Conservation (phyloP, 2,888 invertebrate species). For the Hyppa rectilinea region DNA sequence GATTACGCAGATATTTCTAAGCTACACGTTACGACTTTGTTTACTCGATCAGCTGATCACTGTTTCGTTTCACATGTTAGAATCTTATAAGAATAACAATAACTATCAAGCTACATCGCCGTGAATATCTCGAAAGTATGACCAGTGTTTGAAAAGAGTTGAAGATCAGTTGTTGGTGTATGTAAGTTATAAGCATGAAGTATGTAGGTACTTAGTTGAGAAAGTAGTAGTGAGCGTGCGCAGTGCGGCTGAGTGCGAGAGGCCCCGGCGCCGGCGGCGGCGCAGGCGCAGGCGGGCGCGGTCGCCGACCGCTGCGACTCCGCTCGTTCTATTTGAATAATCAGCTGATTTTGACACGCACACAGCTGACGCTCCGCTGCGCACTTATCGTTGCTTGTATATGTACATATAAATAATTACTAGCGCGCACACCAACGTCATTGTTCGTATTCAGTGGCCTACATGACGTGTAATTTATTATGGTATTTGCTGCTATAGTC, state of each 20-base stretch:
- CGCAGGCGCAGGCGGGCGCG: constrained; percentile 72
- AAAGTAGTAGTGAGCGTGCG: constrained; percentile 55
- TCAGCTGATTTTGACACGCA: constrained; percentile 91
- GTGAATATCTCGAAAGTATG: constrained; percentile 22
- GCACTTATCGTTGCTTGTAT: constrained; percentile 83
- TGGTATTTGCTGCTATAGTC: constrained; percentile 54
- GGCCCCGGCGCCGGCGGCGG: constrained; percentile 65
- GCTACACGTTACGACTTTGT: constrained; percentile 77
- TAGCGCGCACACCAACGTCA: constrained; percentile 71
- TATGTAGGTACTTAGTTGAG: constrained; percentile 47
- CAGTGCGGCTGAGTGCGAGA: constrained; percentile 37
- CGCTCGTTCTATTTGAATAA: constrained; percentile 90
- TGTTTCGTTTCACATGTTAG: constrained; percentile 73
- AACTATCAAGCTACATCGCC: constrained; percentile 29
- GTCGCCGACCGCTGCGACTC: constrained; percentile 85
- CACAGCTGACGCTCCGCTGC: constrained; percentile 88
- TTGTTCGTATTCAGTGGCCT: constrained; percentile 70
- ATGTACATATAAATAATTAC: constrained; percentile 72
- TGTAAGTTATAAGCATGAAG: constrained; percentile 48
- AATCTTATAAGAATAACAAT: constrained; percentile 77
- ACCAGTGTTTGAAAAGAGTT: constrained; percentile 33
- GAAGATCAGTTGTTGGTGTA: constrained; percentile 44
- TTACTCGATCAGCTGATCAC: constrained; percentile 89
- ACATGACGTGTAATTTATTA: constrained; percentile 71
- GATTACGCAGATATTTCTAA: constrained; percentile 54